Conservation (phyloP, 2,888 invertebrate genomes). For the Patella pellucida region DNA sequence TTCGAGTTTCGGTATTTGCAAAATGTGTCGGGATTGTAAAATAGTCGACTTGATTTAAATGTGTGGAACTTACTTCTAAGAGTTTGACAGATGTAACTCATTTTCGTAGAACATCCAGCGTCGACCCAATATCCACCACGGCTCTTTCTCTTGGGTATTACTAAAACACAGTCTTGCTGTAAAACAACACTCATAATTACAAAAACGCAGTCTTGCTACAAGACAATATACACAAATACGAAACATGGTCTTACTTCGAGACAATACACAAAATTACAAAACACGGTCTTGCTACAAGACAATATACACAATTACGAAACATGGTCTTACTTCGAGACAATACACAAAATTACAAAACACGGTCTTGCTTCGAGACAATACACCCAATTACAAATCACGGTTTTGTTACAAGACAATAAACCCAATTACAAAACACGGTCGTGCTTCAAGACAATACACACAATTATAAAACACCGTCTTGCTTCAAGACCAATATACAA, state of each 20-base stretch:
- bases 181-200: background rate
- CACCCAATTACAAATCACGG: background rate
- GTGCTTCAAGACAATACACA: no score
- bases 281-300: no score
- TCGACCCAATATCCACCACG: conserved; percentile 49
- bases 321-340: no score
- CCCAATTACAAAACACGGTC: no score
- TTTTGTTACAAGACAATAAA: background rate
- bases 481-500: no score
- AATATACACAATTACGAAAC: no score
- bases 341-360: no score
- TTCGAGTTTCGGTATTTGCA: no score
- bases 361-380: conserved; percentile 28
- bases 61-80: conserved; percentile 39
- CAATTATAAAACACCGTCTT: no score
- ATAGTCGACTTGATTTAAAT: no score
- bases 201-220: conserved; percentile 30
- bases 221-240: conserved; percentile 30
- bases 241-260: conserved; percentile 43
- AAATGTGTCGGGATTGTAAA: no score
- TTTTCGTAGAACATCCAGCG: conserved; percentile 32
- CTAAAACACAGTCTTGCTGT: conserved; percentile 42
- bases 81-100: conserved; percentile 46
- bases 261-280: no score
- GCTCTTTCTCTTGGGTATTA: conserved; percentile 20